phyloP scores from a whole-genome alignment of 2,888 invertebrate species.

The Lamellibrachia satsuma region DNA sequence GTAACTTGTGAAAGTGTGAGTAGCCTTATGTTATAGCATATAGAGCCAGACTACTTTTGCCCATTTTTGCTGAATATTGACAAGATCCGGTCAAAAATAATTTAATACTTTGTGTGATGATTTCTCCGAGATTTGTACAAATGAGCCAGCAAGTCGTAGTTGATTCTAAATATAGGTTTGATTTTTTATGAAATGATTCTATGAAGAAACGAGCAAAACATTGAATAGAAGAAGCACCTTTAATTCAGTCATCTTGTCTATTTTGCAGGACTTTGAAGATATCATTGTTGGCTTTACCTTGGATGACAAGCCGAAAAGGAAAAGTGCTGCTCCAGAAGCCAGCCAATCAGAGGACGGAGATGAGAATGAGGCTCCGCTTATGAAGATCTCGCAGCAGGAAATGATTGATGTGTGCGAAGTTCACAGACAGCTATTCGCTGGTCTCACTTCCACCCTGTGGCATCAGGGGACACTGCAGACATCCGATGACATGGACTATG shows the following conservation, averaged over 20 bases:
- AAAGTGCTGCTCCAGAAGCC: constrained; percentile 17
- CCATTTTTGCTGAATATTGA: too few relatives aligned
- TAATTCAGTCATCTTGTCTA: neutral
- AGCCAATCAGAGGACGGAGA: neutral
- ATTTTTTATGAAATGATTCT: too few relatives aligned
- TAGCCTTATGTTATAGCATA: too few relatives aligned
- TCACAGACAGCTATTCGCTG: constrained; percentile 49
- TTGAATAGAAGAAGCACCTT: too few relatives aligned
- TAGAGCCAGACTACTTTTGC: too few relatives aligned
- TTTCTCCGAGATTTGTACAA: too few relatives aligned
- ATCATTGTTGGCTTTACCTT: constrained; percentile 51
- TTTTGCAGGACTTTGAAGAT: constrained; percentile 58
- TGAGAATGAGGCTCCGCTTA: neutral
- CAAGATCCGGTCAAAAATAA: too few relatives aligned
- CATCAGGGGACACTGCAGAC: constrained; percentile 17
- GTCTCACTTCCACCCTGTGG: constrained; percentile 42
- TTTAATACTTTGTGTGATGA: too few relatives aligned
- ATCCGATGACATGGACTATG: constrained; percentile 39
- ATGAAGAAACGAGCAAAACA: too few relatives aligned
- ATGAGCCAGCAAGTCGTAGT: too few relatives aligned
- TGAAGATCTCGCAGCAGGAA: constrained; percentile 43
- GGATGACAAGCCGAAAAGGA: constrained; percentile 44
- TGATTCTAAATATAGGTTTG: too few relatives aligned
- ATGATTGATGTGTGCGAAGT: constrained; percentile 48
- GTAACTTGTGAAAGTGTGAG: too few relatives aligned